Evolutionary conservation across 2,113 vertebrate species (phyloP).

Genomic region (Sciurus niger): DNA sequence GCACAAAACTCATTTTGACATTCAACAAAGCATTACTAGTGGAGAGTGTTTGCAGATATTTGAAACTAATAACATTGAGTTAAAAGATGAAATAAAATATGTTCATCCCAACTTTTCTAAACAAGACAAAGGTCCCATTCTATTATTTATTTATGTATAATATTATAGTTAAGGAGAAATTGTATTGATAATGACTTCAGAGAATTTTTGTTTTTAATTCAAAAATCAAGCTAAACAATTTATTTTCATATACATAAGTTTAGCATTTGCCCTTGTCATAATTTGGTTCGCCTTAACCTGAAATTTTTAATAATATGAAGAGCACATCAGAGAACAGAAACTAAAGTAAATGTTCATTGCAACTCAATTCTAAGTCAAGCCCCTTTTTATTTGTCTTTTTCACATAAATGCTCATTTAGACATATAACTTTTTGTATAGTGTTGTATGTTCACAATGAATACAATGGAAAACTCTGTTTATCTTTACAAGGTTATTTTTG

Average conservation of each 20-base stretch:
- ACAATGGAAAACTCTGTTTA: slow-evolving; percentile 11
- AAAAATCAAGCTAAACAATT: slow-evolving; percentile 64
- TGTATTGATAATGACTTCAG: not conserved
- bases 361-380: slow-evolving; percentile 41
- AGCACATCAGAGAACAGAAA: not conserved
- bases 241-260: slow-evolving; percentile 62
- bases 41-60: slow-evolving; percentile 18
- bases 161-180: not conserved
- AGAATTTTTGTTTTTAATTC: slow-evolving; percentile 55
- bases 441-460: slow-evolving; percentile 30
- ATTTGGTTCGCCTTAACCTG: slow-evolving; percentile 63
- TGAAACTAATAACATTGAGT: not conserved
- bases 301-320: slow-evolving; percentile 70
- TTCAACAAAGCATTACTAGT: slow-evolving; percentile 68
- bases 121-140: not conserved
- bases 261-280: slow-evolving; percentile 56
- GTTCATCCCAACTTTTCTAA: not conserved
- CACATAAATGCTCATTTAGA: not conserved
- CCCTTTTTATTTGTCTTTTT: not conserved
- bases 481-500: slow-evolving; percentile 2
- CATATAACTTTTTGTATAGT: not conserved
- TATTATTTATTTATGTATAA: not conserved
- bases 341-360: slow-evolving; percentile 27
- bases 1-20: slow-evolving; percentile 8
- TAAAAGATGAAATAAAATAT: slow-evolving; percentile 67